These are phyloP conservation scores for Pluvianellus socialis DNA, from an alignment of 2,113 vertebrate genomes.

Conservation along the genomic window DNA sequence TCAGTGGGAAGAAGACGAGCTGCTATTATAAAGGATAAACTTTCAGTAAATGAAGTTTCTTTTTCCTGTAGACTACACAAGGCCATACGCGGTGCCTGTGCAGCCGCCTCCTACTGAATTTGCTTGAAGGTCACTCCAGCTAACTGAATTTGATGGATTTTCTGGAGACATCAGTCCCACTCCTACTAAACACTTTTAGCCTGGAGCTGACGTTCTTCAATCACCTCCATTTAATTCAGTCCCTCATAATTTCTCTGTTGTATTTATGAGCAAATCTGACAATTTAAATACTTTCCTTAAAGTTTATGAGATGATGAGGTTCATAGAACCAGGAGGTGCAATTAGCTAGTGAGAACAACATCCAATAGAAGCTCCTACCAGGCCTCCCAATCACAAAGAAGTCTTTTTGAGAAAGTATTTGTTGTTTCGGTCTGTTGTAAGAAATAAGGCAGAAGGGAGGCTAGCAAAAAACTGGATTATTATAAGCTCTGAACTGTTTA, in stretches of 20 bases:
- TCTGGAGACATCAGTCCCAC: neutral
- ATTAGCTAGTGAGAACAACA: neutral
- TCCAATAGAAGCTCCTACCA: neutral
- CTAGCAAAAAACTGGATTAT: neutral
- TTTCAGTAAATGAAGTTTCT: neutral
- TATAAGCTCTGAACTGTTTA: neutral
- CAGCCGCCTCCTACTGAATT: neutral
- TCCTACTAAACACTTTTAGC: neutral
- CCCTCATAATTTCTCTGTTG: neutral
- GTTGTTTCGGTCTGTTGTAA: neutral
- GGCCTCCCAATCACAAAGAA: neutral
- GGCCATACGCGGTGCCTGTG: neutral
- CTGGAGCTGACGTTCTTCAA: neutral
- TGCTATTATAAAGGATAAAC: neutral
- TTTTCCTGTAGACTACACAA: neutral
- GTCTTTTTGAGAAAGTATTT: neutral
- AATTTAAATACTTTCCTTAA: neutral
- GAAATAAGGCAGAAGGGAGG: neutral
- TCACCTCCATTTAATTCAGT: neutral
- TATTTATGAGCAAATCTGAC: neutral
- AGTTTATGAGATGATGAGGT: neutral
- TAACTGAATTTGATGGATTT: neutral
- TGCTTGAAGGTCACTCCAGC: neutral
- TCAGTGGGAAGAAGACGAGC: neutral
- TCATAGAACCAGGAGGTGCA: neutral